Evolutionary conservation across 2,888 invertebrate genomes (phyloP), one percentile per base, ranked within the genome.

Genomic region (Brenthis hecate): DNA sequence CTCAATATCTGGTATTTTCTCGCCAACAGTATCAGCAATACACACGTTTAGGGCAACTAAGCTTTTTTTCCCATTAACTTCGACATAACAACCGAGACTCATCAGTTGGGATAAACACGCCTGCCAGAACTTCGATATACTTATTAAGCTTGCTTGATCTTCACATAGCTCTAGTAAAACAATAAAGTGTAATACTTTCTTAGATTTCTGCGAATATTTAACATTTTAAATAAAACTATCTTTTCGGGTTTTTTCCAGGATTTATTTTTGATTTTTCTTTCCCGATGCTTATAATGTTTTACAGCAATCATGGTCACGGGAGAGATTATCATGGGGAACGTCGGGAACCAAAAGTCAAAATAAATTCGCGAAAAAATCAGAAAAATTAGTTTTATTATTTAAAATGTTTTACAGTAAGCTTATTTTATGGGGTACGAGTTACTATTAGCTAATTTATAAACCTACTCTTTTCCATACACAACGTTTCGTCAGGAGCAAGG

Each of bases 31-130:
- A 13, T 74, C 74, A 0, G 85, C 85, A 0, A 82, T 55, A 71
- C 88, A 90, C 0, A 83, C 84, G 57, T 91, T 91, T 0, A 89
- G 60, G 0, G 83, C 89, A 0, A 80, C 85, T 3, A 91, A 76
- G 0, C 76, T 81, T 56, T 78, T 85, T 54, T 71, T 64, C 0
- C 86, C 88, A 2, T 81, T 70, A 6, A 77, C 77, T 11, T 80
- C 80, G 3, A 75, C 78, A 60, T 89, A 91, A 72, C 90, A 89
- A 0, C 80, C 91, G 0, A 90, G 76, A 36, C 82, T 82, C 80
- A 84, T 86, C 6, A 88, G 79, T 65, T 82, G 74, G 0, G 73
- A 23, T 0, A 90, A 55, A 51, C 75, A 77, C 0, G 73, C 72
- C 1, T 69, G 73, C 90, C 90, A 91, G 74, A 84, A 82, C 0